Conservation (phyloP, 2,797 vertebrate genomes). For the Gadopsis bispinosus region DNA sequence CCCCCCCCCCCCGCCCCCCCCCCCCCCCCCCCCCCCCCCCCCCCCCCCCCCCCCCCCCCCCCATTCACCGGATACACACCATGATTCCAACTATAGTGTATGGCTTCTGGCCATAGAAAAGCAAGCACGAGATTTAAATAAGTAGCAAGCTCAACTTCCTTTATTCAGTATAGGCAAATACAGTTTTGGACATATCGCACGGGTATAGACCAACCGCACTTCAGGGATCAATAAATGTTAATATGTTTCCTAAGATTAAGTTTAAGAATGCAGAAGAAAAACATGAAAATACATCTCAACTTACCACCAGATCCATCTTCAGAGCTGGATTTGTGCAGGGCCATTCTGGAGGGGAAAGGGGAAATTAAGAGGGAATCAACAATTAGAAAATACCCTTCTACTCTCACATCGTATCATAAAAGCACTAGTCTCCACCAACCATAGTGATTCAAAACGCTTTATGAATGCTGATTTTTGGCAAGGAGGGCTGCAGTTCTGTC, state of each 20-base stretch:
- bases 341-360: slow-evolving; percentile 81
- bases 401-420: background rate
- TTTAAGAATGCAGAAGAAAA: background rate
- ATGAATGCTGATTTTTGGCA: background rate
- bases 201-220: background rate
- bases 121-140: background rate
- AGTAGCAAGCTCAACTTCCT: background rate
- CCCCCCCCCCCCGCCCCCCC: too few species aligned
- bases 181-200: background rate
- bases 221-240: background rate
- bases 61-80: background rate
- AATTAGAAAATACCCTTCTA: background rate
- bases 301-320: slow-evolving; percentile 96
- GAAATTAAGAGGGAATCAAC: background rate
- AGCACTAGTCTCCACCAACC: background rate
- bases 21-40: too few species aligned
- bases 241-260: background rate
- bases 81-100: background rate
- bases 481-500: slow-evolving; percentile 25
- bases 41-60: too few species aligned
- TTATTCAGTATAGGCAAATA: background rate
- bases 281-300: slow-evolving; percentile 46
- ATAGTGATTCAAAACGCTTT: background rate
- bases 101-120: background rate
- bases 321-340: slow-evolving; percentile 96